Evolutionary conservation across 1,140 invertebrate genomes (phyloP).

Genomic region (Steinernema khuongi): DNA sequence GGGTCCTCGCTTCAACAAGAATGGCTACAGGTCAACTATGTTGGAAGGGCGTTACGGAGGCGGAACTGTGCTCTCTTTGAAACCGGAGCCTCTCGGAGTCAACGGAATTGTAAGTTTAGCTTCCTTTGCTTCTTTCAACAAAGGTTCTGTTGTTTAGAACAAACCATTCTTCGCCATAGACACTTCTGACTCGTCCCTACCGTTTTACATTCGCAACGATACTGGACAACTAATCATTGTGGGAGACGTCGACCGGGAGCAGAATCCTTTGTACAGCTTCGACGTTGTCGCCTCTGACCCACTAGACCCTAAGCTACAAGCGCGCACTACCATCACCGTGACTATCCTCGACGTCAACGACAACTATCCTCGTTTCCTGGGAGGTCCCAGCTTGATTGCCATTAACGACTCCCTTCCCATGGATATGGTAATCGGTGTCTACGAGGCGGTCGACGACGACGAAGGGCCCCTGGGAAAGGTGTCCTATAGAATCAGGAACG

Average conservation of each 20-base stretch:
- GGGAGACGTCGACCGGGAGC: conserved; percentile 49
- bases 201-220: conserved; percentile 47
- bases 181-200: conserved; percentile 33
- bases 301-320: conserved; percentile 11
- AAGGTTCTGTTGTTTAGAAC: conserved; percentile 11
- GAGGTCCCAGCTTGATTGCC: conserved; percentile 34
- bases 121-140: conserved; percentile 32
- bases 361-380: conserved; percentile 49
- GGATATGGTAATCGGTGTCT: conserved; percentile 28
- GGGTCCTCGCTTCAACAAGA: conserved; percentile 2
- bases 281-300: conserved; percentile 24
- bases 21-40: conserved; percentile 26
- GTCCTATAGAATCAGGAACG: conserved; percentile 31
- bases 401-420: conserved; percentile 27
- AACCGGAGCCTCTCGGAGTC: conserved; percentile 31
- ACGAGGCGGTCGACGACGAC: conserved; percentile 44
- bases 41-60: conserved; percentile 50
- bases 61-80: conserved; percentile 43
- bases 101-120: conserved; percentile 29
- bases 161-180: conserved; percentile 29
- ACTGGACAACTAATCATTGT: conserved; percentile 50
- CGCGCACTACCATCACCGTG: conserved; percentile 34
- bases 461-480: conserved; percentile 37
- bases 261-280: conserved; percentile 37
- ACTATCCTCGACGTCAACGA: conserved; percentile 56